Conservation (phyloP, 2,113 vertebrate genomes). For the Lathamus discolor region DNA sequence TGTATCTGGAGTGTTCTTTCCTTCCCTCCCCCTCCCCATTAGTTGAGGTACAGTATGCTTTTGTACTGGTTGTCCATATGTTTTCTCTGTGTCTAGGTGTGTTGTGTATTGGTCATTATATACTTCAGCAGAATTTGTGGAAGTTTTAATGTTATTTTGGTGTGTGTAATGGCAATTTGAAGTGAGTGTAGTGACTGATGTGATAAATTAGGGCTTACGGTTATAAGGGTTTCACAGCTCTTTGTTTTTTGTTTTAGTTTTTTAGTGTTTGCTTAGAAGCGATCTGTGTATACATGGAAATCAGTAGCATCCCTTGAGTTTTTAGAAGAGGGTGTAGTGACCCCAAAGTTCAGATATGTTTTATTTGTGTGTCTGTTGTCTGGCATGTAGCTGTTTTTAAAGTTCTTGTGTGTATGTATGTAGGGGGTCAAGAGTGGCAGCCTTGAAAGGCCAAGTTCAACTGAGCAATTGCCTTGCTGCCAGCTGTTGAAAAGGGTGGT, state of each 20-base stretch:
- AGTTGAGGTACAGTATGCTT: neutral
- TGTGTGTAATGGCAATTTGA: neutral
- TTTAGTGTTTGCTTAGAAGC: neutral
- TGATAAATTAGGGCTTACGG: neutral
- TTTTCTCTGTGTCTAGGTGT: neutral
- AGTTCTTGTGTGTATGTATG: neutral
- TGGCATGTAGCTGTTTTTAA: neutral
- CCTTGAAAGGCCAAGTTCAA: neutral
- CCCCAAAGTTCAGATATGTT: neutral
- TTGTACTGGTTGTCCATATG: neutral
- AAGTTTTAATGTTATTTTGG: neutral
- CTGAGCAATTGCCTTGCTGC: neutral
- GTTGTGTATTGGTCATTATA: neutral
- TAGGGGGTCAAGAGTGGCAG: constrained; percentile 4
- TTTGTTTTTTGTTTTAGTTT: neutral
- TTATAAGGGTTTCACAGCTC: neutral
- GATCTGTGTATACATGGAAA: neutral
- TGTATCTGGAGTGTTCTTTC: neutral
- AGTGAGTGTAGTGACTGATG: neutral
- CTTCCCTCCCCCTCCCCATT: neutral
- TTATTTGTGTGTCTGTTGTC: constrained; percentile 6
- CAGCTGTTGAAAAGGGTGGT: neutral
- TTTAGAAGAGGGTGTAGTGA: neutral
- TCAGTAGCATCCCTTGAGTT: neutral
- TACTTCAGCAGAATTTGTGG: neutral